phyloP scores from a whole-genome alignment of 2,888 invertebrate genomes.

The Lamproptera curius region DNA sequence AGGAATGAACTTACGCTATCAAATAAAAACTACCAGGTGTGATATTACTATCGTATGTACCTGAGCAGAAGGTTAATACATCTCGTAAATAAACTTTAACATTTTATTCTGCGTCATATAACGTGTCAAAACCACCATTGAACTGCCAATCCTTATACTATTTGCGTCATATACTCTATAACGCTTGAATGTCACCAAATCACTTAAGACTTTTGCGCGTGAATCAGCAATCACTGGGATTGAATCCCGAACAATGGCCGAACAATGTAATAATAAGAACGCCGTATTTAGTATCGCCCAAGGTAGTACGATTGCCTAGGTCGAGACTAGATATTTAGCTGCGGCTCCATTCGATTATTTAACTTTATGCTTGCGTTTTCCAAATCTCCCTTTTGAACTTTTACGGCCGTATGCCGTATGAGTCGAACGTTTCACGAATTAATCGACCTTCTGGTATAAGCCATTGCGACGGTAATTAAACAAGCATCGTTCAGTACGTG shows the following conservation, averaged over 20 bases:
- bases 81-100: too few relatives aligned
- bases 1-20: too few relatives aligned
- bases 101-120: too few relatives aligned
- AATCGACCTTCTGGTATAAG: conserved; percentile 38
- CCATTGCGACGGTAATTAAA: conserved; percentile 29
- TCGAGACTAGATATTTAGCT: conserved; percentile 70
- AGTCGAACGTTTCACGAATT: conserved; percentile 47
- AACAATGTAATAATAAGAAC: conserved; percentile 76
- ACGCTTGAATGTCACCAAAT: conserved; percentile 13
- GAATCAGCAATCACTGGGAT: too few relatives aligned
- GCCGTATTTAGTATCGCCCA: conserved; percentile 73
- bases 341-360: conserved; percentile 77
- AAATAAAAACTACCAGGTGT: too few relatives aligned
- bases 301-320: conserved; percentile 68
- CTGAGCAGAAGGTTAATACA: too few relatives aligned
- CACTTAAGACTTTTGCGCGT: too few relatives aligned
- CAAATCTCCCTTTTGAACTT: conserved; percentile 62
- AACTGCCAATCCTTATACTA: too few relatives aligned
- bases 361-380: conserved; percentile 64
- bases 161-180: too few relatives aligned
- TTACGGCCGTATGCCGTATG: conserved; percentile 57
- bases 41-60: too few relatives aligned
- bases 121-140: too few relatives aligned
- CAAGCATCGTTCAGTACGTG: too few relatives aligned
- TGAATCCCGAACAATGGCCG: conserved; percentile 67